phyloP scores from a whole-genome alignment of 2,113 vertebrate species.

The Grammomys dolichurus region DNA sequence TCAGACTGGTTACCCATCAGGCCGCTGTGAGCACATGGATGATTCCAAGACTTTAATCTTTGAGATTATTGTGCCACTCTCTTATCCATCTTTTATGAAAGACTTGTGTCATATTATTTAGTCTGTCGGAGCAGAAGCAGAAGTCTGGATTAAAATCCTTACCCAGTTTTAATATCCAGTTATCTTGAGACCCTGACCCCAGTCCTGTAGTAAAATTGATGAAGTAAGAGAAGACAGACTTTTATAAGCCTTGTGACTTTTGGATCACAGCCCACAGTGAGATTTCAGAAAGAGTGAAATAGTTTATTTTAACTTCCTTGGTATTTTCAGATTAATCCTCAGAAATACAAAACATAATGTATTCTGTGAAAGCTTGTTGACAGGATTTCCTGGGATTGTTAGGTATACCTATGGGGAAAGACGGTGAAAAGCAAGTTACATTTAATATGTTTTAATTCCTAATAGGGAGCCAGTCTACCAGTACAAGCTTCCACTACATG shows the following conservation, averaged over 20 bases:
- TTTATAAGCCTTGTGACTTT: neutral
- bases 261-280: neutral
- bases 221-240: neutral
- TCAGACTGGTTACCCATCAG: neutral
- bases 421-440: neutral
- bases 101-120: neutral
- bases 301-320: slow-evolving; percentile 64
- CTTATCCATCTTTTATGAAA: slow-evolving; percentile 41
- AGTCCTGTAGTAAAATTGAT: neutral
- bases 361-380: slow-evolving; percentile 40
- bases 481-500: neutral
- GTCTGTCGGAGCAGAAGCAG: slow-evolving; percentile 22
- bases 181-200: neutral
- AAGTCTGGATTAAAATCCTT: slow-evolving; percentile 38
- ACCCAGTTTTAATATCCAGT: slow-evolving; percentile 1
- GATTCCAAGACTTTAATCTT: slow-evolving; percentile 53
- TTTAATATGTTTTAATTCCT: slow-evolving; percentile 43
- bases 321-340: slow-evolving; percentile 64
- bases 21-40: neutral
- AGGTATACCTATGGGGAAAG: slow-evolving; percentile 16
- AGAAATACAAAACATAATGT: slow-evolving; percentile 56
- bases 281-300: slow-evolving; percentile 9
- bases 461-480: neutral
- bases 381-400: slow-evolving; percentile 40
- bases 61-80: slow-evolving; percentile 47